Evolutionary conservation across 2,797 vertebrate genomes (phyloP).

Genomic region (Luscinia luscinia): DNA sequence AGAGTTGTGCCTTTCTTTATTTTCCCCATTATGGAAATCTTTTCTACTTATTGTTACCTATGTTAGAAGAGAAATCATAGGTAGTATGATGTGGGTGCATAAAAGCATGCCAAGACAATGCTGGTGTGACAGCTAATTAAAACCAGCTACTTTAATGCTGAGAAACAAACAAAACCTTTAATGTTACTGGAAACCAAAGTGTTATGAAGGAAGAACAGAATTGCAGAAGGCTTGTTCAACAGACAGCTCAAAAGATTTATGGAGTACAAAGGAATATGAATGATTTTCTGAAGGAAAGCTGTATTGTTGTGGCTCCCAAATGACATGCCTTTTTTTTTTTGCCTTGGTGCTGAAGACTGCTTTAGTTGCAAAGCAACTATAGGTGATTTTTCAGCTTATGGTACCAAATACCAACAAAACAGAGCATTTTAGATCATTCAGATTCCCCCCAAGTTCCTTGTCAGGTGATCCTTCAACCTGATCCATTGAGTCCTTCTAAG

Average conservation of each 20-base stretch:
- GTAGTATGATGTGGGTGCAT: background rate
- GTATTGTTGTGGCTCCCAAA: background rate
- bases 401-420: background rate
- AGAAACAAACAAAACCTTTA: slow-evolving; percentile 12
- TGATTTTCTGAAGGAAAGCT: background rate
- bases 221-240: background rate
- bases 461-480: background rate
- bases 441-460: background rate
- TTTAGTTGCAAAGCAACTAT: background rate
- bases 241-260: background rate
- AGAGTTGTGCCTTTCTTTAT: slow-evolving; percentile 2
- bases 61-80: background rate
- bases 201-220: background rate
- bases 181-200: background rate
- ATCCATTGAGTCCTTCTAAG: background rate
- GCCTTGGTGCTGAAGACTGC: background rate
- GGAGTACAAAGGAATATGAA: background rate
- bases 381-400: background rate
- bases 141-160: background rate
- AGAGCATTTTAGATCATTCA: background rate
- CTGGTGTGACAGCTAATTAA: slow-evolving; percentile 54
- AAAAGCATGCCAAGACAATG: background rate
- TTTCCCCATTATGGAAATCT: background rate
- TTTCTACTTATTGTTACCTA: background rate
- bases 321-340: background rate